phyloP scores from a whole-genome alignment of 1,140 invertebrate species.

The Hyphantria cunea region DNA sequence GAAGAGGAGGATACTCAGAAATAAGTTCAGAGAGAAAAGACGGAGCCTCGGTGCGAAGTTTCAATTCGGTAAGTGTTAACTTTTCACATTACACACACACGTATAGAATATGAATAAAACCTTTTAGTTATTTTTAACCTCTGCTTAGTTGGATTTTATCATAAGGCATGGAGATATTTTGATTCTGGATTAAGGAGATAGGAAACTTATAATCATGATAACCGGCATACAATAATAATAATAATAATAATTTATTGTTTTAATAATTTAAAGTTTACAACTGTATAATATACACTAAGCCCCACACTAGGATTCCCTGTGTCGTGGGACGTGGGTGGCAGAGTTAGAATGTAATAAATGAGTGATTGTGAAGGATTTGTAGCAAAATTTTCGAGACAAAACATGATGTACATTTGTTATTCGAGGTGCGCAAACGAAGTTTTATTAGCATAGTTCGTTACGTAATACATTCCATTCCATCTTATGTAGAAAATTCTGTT shows the following conservation, averaged over 20 bases:
- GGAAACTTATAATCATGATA: too few species aligned
- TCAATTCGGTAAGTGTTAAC: constrained; percentile 50
- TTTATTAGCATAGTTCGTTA: constrained; percentile 13
- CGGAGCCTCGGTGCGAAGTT: constrained; percentile 52
- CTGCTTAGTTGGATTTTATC: neutral
- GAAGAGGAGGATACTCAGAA: constrained; percentile 77
- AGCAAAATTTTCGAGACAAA: constrained; percentile 15
- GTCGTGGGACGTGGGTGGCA: too few species aligned
- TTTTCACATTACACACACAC: constrained; percentile 7
- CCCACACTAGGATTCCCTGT: too few species aligned
- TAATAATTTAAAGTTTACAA: too few species aligned
- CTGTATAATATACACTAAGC: too few species aligned
- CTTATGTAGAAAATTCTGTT: constrained; percentile 15
- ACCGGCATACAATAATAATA: too few species aligned
- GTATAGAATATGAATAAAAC: constrained; percentile 2
- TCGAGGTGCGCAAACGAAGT: constrained; percentile 13
- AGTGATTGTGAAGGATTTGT: constrained; percentile 3
- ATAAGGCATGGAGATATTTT: too few species aligned
- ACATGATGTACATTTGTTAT: constrained; percentile 15
- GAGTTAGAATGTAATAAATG: too few species aligned
- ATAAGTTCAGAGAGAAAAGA: constrained; percentile 75
- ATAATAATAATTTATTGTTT: too few species aligned
- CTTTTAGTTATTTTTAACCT: constrained; percentile 8
- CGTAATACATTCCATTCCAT: constrained; percentile 13
- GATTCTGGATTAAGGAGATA: too few species aligned